Evolutionary conservation across 1,140 invertebrate genomes (phyloP).

Genomic region (Lordiphosa clarofinis): DNA sequence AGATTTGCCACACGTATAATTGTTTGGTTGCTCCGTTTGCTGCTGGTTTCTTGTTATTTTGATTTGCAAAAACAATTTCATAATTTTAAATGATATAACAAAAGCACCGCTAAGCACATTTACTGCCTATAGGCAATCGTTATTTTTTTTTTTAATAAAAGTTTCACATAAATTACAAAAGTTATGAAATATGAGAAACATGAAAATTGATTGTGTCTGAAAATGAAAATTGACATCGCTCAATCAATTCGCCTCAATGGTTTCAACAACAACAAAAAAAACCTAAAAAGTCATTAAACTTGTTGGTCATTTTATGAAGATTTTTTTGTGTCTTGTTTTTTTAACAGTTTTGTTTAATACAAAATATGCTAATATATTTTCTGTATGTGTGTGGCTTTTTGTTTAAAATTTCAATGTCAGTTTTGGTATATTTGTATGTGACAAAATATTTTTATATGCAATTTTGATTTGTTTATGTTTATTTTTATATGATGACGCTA

Average conservation of each 20-base stretch:
- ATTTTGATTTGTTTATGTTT: constrained; percentile 26
- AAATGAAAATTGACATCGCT: constrained; percentile 43
- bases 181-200: constrained; percentile 33
- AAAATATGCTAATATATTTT: constrained; percentile 45
- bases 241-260: constrained; percentile 35
- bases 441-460: constrained; percentile 32
- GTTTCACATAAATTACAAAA: constrained; percentile 19
- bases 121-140: constrained; percentile 19
- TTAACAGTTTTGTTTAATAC: constrained; percentile 43
- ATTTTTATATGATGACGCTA: constrained; percentile 23
- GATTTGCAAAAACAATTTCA: constrained; percentile 29
- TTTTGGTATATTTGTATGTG: constrained; percentile 15
- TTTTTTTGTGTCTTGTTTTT: constrained; percentile 9
- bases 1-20: constrained; percentile 17
- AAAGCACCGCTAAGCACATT: constrained; percentile 25
- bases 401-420: constrained; percentile 32
- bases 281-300: constrained; percentile 41
- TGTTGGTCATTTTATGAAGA: constrained; percentile 7
- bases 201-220: constrained; percentile 32
- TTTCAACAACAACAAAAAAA: too few species aligned
- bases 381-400: constrained; percentile 12
- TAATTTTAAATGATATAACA: constrained; percentile 21
- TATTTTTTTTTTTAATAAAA: constrained; percentile 12
- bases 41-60: not conserved
- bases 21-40: constrained; percentile 35